Evolutionary conservation across 2,113 vertebrate genomes (phyloP), one percentile per base, ranked within the genome.

Genomic region (Plectropomus leopardus): DNA sequence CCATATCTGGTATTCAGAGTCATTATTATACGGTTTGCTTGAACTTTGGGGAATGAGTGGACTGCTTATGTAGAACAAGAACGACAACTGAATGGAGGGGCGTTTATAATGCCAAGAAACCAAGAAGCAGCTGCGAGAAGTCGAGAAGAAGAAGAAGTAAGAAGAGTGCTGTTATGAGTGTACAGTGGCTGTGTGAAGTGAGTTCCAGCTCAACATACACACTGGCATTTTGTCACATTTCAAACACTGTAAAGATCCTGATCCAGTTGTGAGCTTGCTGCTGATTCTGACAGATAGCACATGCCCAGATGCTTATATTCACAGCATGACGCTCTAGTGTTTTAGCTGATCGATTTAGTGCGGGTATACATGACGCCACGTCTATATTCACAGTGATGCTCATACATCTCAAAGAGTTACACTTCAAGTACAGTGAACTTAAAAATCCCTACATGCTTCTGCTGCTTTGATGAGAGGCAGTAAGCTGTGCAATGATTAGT

Each of bases 1-100:
- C 64, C 83, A 90, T 84, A 92, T 94, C 89, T 89, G 85, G 80
- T 78, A 69, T 88, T 91, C 64, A 78, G 81, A 88, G 81, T 77
- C 78, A 83, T 89, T 89, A 90, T 92, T 92, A 87, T 89, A 88
- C 78, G 32, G 84, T 82, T 90, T 89, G 76, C 75, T 82, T 91
- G 67, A 89, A 92, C 90, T 77, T 84, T 48, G 19, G 76, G 82
- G 78, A 76, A 58, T 47, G 72, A 83, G 71, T 54, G 82, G 76
- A 77, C 78, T 74, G 80, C 77, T 90, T 82, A 65, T 75, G 69
- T 57, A 72, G 69, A 75, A 57, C 30, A 71, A 81, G 28, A 71
- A 80, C 13, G 11, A 45, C 55, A 79, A 72, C 78, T 69, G 83
- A 82, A 83, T 50, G 67, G 65, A 65, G 63, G 30, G 28, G 44